Evolutionary conservation across 2,797 vertebrate genomes (phyloP).

Genomic region (Coluber constrictor): DNA sequence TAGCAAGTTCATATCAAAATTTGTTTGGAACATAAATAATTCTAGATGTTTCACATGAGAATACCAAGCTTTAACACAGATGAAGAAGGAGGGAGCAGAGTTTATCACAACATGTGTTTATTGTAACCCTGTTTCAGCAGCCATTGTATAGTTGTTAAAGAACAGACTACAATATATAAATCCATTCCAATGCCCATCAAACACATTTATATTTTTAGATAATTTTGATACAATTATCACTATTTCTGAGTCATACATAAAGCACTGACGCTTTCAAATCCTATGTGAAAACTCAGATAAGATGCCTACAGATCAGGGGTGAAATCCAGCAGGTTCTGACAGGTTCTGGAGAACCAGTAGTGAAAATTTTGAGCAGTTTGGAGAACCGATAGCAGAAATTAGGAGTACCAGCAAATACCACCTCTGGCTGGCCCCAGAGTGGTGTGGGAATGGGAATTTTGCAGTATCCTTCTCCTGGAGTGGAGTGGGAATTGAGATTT

Average conservation of each 20-base stretch:
- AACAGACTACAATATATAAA: background rate
- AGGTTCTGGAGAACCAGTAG: no score
- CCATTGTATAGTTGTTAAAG: background rate
- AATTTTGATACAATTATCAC: background rate
- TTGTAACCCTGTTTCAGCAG: background rate
- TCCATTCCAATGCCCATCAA: background rate
- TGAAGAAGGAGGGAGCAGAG: background rate
- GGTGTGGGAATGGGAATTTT: no score
- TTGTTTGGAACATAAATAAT: background rate
- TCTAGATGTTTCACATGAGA: background rate
- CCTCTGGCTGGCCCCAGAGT: no score
- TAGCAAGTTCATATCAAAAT: background rate
- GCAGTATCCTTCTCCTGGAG: no score
- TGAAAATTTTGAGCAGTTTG: no score
- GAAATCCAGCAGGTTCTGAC: no score
- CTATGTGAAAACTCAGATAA: background rate
- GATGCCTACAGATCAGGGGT: background rate
- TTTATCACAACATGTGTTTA: background rate
- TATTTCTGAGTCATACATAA: background rate
- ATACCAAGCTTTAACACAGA: background rate
- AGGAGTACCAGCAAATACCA: no score
- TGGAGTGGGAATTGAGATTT: no score
- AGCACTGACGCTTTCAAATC: background rate
- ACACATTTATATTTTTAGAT: background rate
- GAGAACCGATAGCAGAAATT: no score